Conservation (phyloP, 2,888 invertebrate genomes). For the Busseola fusca region DNA sequence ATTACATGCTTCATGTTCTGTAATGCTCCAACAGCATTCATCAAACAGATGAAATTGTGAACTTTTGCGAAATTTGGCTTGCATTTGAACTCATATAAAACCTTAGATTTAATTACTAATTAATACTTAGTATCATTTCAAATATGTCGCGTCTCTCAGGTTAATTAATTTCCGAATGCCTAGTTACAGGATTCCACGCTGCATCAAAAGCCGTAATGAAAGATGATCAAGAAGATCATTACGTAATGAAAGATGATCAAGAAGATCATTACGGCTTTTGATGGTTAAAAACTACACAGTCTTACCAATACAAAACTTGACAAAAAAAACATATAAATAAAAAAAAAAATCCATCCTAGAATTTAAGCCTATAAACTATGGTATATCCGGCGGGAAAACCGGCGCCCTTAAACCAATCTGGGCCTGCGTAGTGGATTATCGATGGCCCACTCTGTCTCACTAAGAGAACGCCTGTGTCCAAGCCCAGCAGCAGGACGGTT, state of each 20-base stretch:
- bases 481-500: too few species aligned
- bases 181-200: not conserved
- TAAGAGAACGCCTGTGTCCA: too few species aligned
- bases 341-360: too few species aligned
- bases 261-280: too few species aligned
- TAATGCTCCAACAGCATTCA: not conserved
- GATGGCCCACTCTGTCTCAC: too few species aligned
- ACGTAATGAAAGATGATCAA: too few species aligned
- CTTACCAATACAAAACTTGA: not conserved
- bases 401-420: too few species aligned
- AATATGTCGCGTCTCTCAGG: not conserved
- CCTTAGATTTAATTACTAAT: not conserved
- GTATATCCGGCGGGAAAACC: too few species aligned
- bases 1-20: not conserved
- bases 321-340: not conserved
- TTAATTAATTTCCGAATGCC: not conserved
- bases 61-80: conserved; percentile 10
- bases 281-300: too few species aligned
- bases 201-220: not conserved
- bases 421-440: too few species aligned
- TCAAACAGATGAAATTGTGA: not conserved
- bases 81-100: not conserved
- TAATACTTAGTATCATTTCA: not conserved
- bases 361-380: too few species aligned
- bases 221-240: too few species aligned